Conservation (phyloP, 1,140 invertebrate genomes). For the Listronotus oregonensis region DNA sequence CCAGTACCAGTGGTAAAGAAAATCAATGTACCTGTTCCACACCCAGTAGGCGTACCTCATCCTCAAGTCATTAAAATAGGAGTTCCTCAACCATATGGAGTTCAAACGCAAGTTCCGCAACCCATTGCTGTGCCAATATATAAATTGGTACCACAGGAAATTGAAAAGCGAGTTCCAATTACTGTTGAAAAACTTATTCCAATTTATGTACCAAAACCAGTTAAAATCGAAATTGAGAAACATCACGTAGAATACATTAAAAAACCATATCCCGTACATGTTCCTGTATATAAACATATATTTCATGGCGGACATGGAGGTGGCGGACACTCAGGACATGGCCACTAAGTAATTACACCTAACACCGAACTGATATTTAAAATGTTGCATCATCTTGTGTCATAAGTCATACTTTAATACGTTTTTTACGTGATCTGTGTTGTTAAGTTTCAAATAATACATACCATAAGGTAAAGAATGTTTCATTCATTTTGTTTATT, state of each 20-base stretch:
- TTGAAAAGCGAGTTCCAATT: conserved; percentile 77
- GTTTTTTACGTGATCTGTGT: conserved; percentile 14
- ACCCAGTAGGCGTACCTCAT: conserved; percentile 72
- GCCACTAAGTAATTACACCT: conserved; percentile 19
- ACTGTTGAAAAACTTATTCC: conserved; percentile 76
- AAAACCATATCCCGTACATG: conserved; percentile 77
- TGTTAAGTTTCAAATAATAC: neutral
- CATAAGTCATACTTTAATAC: conserved; percentile 16
- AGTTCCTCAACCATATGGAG: conserved; percentile 75
- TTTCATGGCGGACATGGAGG: conserved; percentile 59
- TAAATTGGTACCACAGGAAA: conserved; percentile 65
- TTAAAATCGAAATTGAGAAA: conserved; percentile 76
- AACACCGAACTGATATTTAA: conserved; percentile 8
- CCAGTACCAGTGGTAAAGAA: conserved; percentile 75
- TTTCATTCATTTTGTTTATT: neutral
- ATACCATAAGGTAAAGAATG: neutral
- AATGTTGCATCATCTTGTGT: conserved; percentile 9
- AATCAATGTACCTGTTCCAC: conserved; percentile 73
- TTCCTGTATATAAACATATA: conserved; percentile 80
- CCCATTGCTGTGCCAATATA: conserved; percentile 75
- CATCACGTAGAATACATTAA: conserved; percentile 72
- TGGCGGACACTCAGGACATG: conserved; percentile 29
- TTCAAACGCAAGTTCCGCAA: conserved; percentile 71
- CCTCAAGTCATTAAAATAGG: conserved; percentile 74
- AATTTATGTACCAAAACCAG: conserved; percentile 75